Evolutionary conservation across 2,888 invertebrate genomes (phyloP).

Genomic region (Arrhopalites spinosus): DNA sequence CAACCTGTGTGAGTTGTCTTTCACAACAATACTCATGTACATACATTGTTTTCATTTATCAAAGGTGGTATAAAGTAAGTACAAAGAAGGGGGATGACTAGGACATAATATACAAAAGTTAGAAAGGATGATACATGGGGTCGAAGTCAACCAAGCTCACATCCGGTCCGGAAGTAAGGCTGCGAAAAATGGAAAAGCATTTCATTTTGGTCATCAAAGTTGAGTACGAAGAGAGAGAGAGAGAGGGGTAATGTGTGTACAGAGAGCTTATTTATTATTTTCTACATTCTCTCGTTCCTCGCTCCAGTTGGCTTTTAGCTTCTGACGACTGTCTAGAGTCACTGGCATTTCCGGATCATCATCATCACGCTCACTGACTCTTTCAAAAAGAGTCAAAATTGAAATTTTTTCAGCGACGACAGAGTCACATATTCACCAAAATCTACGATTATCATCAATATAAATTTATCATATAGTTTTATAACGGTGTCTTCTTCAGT

Average conservation of each 20-base stretch:
- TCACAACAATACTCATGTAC: no score
- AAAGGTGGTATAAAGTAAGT: not conserved
- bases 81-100: not conserved
- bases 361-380: constrained; percentile 28
- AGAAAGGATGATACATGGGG: not conserved
- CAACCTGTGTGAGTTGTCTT: no score
- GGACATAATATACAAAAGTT: no score
- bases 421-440: not conserved
- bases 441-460: constrained; percentile 11
- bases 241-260: not conserved
- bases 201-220: constrained; percentile 9
- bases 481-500: not conserved
- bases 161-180: constrained; percentile 31
- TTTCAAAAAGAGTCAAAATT: not conserved
- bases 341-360: constrained; percentile 21
- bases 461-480: not conserved
- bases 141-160: constrained; percentile 28
- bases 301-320: not conserved
- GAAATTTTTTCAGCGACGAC: not conserved
- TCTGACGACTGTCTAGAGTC: not conserved
- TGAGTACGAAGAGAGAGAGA: not conserved
- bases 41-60: not conserved
- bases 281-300: not conserved
- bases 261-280: not conserved
- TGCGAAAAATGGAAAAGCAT: constrained; percentile 27